Percentiles rank a stretch among this genome's conserved stretches.
Conservation (phyloP, 1,140 invertebrate genomes). For the Trissolcus basalis region DNA sequence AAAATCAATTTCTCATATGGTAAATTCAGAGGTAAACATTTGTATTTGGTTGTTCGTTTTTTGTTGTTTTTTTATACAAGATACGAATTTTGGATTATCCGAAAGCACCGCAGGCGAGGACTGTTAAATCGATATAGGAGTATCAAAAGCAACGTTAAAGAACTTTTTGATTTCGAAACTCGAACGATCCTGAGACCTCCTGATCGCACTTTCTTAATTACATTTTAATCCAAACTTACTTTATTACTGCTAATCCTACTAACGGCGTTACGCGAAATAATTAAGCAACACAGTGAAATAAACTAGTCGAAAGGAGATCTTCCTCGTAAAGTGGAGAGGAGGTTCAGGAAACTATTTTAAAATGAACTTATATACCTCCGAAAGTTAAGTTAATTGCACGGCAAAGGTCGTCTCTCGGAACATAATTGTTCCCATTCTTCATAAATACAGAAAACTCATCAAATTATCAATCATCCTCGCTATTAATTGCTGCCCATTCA, state of each 20-base stretch:
- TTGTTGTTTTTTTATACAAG: too few species aligned
- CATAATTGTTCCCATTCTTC: too few species aligned
- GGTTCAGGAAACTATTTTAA: slow-evolving; percentile 7
- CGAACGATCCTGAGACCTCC: slow-evolving; percentile 20
- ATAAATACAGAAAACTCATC: too few species aligned
- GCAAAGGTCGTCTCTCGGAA: too few species aligned
- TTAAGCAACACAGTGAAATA: slow-evolving; percentile 26
- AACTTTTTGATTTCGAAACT: slow-evolving; percentile 38
- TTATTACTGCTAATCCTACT: slow-evolving; percentile 41
- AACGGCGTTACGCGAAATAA: slow-evolving; percentile 35
- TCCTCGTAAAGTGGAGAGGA: slow-evolving; percentile 6
- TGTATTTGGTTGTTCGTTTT: too few species aligned
- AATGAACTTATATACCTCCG: not conserved
- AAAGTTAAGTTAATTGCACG: not conserved
- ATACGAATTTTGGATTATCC: too few species aligned
- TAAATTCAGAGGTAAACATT: too few species aligned
- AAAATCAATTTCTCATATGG: too few species aligned
- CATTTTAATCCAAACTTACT: slow-evolving; percentile 50
- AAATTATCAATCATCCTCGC: too few species aligned
- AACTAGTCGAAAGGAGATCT: slow-evolving; percentile 28
- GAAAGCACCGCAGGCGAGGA: too few species aligned
- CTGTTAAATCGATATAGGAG: too few species aligned
- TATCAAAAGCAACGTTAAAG: slow-evolving; percentile 13
- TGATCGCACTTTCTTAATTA: slow-evolving; percentile 39
- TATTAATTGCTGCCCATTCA: too few species aligned